Evolutionary conservation across 2,888 invertebrate species (phyloP).

Genomic region (Harpalus rubripes): DNA sequence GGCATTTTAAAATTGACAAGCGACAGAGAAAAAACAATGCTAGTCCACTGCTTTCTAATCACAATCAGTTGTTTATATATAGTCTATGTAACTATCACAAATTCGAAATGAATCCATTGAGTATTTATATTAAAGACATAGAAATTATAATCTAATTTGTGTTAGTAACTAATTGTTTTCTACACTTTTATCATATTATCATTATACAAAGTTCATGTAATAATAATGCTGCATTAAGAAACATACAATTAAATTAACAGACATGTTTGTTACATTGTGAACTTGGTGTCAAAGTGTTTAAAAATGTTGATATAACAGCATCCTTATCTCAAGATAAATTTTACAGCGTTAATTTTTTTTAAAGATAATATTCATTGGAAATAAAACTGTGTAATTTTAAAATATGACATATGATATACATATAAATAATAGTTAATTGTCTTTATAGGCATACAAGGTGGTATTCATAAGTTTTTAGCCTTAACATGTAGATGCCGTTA

Average conservation of each 20-base stretch:
- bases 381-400: not conserved
- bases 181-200: not conserved
- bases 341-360: not conserved
- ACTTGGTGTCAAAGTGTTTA: conserved; percentile 41
- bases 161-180: not conserved
- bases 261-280: conserved; percentile 48
- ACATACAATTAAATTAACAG: conserved; percentile 21
- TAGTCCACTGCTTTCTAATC: too few relatives aligned
- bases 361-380: not conserved
- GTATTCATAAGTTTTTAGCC: too few relatives aligned
- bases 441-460: too few relatives aligned
- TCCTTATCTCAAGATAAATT: conserved; percentile 2
- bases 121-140: not conserved
- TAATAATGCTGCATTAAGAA: conserved; percentile 4
- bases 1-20: too few relatives aligned
- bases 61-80: too few relatives aligned
- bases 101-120: not conserved
- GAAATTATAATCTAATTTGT: not conserved
- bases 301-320: conserved; percentile 50
- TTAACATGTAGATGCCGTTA: too few relatives aligned
- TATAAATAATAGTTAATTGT: too few relatives aligned
- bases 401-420: too few relatives aligned
- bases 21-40: too few relatives aligned
- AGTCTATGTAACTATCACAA: too few relatives aligned
- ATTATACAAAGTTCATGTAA: conserved; percentile 7